Evolutionary conservation across 2,113 vertebrate genomes (phyloP), one percentile per base, ranked within the genome.

Genomic region (Pelodiscus sinensis): DNA sequence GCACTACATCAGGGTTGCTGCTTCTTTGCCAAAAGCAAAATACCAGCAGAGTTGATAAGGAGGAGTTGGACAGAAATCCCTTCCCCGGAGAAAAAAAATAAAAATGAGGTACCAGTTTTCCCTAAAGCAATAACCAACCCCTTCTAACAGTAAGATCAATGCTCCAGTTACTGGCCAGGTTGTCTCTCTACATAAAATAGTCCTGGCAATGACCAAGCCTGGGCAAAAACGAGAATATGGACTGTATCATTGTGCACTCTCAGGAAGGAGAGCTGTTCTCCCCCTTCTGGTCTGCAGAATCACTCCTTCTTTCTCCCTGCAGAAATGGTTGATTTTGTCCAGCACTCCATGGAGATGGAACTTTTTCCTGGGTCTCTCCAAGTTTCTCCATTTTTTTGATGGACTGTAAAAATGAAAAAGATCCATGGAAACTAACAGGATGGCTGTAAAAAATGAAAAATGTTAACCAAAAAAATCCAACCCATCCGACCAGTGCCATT

Each of bases 371-470:
- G 22, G 65, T 92, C 95, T 96, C 95, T 89, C 65, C 9, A 38
- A 92, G 92, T 96, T 97, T 94, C 87, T 92, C 93, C 80, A 87
- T 95, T 24, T 82, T 68, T 58, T 73, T 51, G 85, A 86, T 88
- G 50, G 57, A 73, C 52, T 80, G 50, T 68, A 50, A 86, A 90
- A 84, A 92, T 87, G 89, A 94, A 82, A 91, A 96, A 95, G 94
- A 96, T 96, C 95, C 88, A 87, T 92, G 96, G 95, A 95, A 97
- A 97, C 96, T 95, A 97, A 89, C 54, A 84, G 96, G 94, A 96
- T 90, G 96, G 96, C 96, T 95, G 95, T 95, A 96, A 97, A 98
- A 96, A 97, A 5, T 86, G 97, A 93, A 96, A 95, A 92, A 96
- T 81, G 75, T 92, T 50, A 95, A 96, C 95, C 96, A 94, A 96